Conservation (phyloP, 2,797 vertebrate genomes). For the Hemibagrus guttatus region DNA sequence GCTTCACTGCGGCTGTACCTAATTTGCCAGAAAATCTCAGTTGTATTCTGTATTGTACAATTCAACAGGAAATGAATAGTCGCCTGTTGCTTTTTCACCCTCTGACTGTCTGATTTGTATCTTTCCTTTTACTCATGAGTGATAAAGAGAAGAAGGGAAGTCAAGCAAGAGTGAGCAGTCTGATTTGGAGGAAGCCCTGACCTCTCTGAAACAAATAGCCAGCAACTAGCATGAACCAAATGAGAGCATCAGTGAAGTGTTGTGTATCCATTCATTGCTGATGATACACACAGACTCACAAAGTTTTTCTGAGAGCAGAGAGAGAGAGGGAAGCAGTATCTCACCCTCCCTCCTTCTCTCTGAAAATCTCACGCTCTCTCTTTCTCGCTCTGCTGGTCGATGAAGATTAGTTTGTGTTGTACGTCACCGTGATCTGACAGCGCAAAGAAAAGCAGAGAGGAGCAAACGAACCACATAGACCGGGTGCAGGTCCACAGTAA, state of each 20-base stretch:
- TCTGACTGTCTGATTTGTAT: not conserved
- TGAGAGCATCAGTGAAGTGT: not conserved
- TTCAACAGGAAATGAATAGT: not conserved
- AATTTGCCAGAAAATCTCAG: not conserved
- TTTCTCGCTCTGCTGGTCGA: conserved; percentile 56
- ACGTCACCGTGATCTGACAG: conserved; percentile 39
- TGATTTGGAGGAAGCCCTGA: not conserved
- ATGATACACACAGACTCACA: not conserved
- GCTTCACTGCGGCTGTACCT: not conserved
- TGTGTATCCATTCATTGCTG: conserved; percentile 18
- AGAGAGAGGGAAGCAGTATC: not conserved
- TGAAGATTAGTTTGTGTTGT: conserved; percentile 62
- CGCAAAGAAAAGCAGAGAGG: conserved; percentile 35
- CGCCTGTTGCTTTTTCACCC: too few relatives aligned
- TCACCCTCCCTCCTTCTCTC: not conserved
- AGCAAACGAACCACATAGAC: not conserved
- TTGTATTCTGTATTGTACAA: not conserved
- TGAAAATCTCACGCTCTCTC: not conserved
- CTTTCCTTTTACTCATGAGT: not conserved
- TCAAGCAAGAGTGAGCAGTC: not conserved
- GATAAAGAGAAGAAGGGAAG: not conserved
- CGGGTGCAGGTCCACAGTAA: conserved; percentile 10
- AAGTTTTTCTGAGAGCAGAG: conserved; percentile 28
- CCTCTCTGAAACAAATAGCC: not conserved
- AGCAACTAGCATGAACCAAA: conserved; percentile 8